Percentiles rank a stretch among this genome's conserved stretches.
Conservation (phyloP, 2,888 invertebrate species). For the Germaria angustata region DNA sequence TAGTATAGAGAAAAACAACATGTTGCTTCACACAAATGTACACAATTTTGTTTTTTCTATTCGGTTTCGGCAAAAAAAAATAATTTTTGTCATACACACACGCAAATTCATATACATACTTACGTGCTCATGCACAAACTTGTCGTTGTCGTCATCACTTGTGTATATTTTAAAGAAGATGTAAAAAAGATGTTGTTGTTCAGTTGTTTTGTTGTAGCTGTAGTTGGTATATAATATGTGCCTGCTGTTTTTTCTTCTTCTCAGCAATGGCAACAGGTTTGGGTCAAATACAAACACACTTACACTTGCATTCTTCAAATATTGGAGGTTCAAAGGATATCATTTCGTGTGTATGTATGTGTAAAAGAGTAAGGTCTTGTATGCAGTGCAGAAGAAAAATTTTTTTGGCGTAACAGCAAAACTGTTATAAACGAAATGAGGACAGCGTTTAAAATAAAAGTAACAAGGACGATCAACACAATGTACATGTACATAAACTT, state of each 20-base stretch:
- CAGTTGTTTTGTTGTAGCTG: not conserved
- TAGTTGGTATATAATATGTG: not conserved
- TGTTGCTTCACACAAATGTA: conserved; percentile 61
- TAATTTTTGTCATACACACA: not conserved
- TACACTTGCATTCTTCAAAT: not conserved
- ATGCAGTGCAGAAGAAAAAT: not conserved
- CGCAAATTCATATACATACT: no score
- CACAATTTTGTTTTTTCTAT: not conserved
- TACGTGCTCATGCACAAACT: conserved; percentile 65
- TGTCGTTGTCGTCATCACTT: conserved; percentile 70
- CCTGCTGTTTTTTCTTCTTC: not conserved
- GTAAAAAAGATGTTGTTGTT: not conserved
- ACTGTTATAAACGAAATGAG: conserved; percentile 49
- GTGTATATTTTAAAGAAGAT: conserved; percentile 35
- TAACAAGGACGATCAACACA: conserved; percentile 46
- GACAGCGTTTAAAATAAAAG: conserved; percentile 38
- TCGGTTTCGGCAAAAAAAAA: not conserved
- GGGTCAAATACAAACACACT: conserved; percentile 39
- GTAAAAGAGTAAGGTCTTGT: not conserved
- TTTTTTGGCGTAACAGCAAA: conserved; percentile 46
- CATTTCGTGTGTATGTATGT: not conserved
- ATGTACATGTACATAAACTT: not conserved
- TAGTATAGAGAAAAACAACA: conserved; percentile 40
- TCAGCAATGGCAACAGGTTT: conserved; percentile 61
- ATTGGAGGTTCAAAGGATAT: conserved; percentile 8